A percentile compares a stretch with the other conserved stretches of the same genome.
Conservation (phyloP, 2,113 vertebrate species). For the Phylloscopus whistleri region DNA sequence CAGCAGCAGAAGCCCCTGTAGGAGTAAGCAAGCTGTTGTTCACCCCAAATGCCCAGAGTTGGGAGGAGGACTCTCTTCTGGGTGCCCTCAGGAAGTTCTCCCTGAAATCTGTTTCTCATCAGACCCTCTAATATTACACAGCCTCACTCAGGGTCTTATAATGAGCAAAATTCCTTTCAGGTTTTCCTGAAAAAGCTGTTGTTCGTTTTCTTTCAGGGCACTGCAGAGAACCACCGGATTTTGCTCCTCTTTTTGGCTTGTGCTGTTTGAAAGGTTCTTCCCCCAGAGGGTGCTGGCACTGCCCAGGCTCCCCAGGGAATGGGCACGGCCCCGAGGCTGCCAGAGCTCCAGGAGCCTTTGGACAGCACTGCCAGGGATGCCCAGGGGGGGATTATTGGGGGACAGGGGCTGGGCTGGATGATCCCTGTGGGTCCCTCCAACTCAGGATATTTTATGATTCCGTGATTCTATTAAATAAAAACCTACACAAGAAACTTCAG, state of each 20-base stretch:
- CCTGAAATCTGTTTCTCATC: not conserved
- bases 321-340: not conserved
- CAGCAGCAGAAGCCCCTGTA: not conserved
- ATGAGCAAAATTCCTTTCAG: not conserved
- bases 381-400: not conserved
- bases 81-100: not conserved
- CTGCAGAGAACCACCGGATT: not conserved
- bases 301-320: not conserved
- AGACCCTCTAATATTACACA: not conserved
- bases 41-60: not conserved
- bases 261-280: not conserved
- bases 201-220: not conserved
- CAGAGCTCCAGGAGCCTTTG: not conserved
- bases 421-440: accelerated
- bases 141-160: not conserved
- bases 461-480: not conserved
- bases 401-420: accelerated
- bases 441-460: not conserved
- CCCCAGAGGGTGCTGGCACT: not conserved
- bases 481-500: not conserved
- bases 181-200: not conserved
- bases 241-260: not conserved
- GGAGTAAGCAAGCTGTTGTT: not conserved
- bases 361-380: not conserved
- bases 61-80: not conserved